phyloP scores from a whole-genome alignment of 2,888 invertebrate genomes.

The Tetragnatha montana region DNA sequence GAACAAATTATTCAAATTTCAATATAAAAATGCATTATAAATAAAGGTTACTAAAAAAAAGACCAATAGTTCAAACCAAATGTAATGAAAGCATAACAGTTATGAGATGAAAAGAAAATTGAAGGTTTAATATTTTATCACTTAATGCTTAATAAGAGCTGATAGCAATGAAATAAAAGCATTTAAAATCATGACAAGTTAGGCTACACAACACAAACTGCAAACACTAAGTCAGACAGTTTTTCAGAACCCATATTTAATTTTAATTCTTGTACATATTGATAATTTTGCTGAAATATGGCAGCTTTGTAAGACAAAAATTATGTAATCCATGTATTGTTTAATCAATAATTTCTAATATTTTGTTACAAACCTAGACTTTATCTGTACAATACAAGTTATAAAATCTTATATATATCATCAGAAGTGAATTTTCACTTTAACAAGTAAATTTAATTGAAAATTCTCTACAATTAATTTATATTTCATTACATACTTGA shows the following conservation, averaged over 20 bases:
- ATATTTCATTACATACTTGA: too few relatives aligned
- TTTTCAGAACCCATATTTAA: too few relatives aligned
- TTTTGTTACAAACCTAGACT: neutral
- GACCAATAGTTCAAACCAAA: neutral
- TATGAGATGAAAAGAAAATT: neutral
- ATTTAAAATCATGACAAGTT: too few relatives aligned
- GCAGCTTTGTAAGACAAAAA: too few relatives aligned
- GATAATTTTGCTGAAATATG: too few relatives aligned
- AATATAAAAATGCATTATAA: neutral
- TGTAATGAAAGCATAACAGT: neutral
- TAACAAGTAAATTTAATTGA: neutral
- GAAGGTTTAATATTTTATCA: neutral
- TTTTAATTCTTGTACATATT: too few relatives aligned
- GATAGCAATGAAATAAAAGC: too few relatives aligned
- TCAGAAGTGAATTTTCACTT: neutral
- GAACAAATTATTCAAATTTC: neutral
- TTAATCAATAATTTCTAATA: too few relatives aligned
- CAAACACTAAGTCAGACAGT: too few relatives aligned
- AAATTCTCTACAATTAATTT: too few relatives aligned
- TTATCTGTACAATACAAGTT: neutral
- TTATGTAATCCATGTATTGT: too few relatives aligned
- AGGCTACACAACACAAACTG: too few relatives aligned
- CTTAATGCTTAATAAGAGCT: neutral
- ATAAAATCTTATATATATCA: neutral
- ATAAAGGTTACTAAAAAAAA: neutral